Conservation (phyloP, 1,140 invertebrate species). For the Brachionus rotundiformis region DNA sequence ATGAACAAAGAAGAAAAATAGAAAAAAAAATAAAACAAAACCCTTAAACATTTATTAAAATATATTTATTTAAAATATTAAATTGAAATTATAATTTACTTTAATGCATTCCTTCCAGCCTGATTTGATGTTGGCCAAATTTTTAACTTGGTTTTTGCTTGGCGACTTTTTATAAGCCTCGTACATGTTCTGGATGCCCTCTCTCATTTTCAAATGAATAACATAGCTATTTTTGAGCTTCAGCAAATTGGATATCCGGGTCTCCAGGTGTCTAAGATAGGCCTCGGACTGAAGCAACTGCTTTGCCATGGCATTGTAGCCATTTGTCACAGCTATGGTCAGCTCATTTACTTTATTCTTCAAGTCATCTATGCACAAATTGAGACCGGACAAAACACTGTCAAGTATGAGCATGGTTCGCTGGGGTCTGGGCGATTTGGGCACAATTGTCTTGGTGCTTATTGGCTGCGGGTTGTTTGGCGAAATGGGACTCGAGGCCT, state of each 20-base stretch:
- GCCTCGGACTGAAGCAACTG: conserved; percentile 40
- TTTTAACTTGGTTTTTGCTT: conserved; percentile 35
- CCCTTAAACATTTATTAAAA: too few relatives aligned
- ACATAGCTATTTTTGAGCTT: conserved; percentile 34
- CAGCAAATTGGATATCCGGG: neutral
- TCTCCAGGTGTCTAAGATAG: conserved; percentile 31
- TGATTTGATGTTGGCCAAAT: conserved; percentile 30
- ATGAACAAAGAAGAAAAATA: too few relatives aligned
- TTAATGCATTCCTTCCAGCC: conserved; percentile 40
- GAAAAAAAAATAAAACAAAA: too few relatives aligned
- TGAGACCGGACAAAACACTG: conserved; percentile 35
- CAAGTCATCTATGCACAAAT: conserved; percentile 20
- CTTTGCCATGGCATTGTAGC: conserved; percentile 49
- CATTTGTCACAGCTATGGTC: conserved; percentile 34
- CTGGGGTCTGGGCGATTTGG: conserved; percentile 25
- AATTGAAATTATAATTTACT: too few relatives aligned
- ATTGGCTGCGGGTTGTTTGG: neutral
- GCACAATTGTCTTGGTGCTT: conserved; percentile 18
- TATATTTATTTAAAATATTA: too few relatives aligned
- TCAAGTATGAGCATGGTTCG: conserved; percentile 23
- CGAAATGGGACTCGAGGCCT: neutral
- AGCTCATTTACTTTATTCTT: conserved; percentile 21
- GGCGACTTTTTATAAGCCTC: conserved; percentile 51
- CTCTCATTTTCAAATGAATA: conserved; percentile 33
- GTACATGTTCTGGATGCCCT: conserved; percentile 46